Evolutionary conservation across 2,888 invertebrate species (phyloP).

Genomic region (Eulithis prunata): DNA sequence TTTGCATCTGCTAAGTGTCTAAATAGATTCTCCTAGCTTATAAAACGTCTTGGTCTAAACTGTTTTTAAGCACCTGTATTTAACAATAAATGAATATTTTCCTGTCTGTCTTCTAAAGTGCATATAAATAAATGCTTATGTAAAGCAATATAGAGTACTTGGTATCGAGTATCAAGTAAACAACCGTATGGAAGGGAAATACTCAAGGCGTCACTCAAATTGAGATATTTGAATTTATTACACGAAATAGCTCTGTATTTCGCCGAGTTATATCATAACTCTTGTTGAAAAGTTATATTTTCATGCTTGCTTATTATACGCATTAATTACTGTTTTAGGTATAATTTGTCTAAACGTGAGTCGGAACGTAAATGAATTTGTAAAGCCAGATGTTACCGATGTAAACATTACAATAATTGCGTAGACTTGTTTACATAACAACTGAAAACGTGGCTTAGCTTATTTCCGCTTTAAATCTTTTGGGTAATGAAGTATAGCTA

Average conservation of each 20-base stretch:
- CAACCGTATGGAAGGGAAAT: not conserved
- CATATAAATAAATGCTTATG: too few relatives aligned
- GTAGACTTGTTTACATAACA: slow-evolving; percentile 38
- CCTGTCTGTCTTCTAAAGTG: too few relatives aligned
- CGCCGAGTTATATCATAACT: not conserved
- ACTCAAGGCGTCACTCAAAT: not conserved
- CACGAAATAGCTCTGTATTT: not conserved
- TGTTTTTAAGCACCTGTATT: too few relatives aligned
- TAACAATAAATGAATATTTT: too few relatives aligned
- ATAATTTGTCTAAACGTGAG: slow-evolving; percentile 19
- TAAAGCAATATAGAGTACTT: too few relatives aligned
- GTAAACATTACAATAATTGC: slow-evolving; percentile 39
- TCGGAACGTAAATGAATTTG: slow-evolving; percentile 25
- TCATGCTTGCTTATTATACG: too few relatives aligned
- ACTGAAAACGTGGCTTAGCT: slow-evolving; percentile 22
- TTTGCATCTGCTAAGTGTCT: too few relatives aligned
- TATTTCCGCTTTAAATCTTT: slow-evolving; percentile 32
- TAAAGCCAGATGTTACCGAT: slow-evolving; percentile 36
- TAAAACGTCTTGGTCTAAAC: too few relatives aligned
- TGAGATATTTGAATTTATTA: not conserved
- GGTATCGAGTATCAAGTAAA: too few relatives aligned
- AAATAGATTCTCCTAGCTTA: too few relatives aligned
- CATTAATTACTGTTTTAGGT: not conserved
- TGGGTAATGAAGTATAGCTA: slow-evolving; percentile 17
- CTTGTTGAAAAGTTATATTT: too few relatives aligned